A percentile compares a stretch with the other conserved stretches of the same genome.
These are phyloP conservation scores for Colistium nudipinnis DNA, from an alignment of 2,113 vertebrate genomes.

Conservation along the genomic window DNA sequence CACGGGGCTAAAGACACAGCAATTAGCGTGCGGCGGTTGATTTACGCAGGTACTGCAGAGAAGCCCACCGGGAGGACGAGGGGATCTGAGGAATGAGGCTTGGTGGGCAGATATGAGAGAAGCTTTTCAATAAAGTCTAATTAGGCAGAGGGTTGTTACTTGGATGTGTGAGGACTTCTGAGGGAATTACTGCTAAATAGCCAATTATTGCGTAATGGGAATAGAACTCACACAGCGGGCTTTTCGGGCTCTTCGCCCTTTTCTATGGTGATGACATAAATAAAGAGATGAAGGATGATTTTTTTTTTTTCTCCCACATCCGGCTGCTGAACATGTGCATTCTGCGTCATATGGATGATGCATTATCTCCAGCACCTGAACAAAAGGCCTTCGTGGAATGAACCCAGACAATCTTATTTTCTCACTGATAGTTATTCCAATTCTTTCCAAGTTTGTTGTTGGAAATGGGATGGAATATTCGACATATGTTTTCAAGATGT, in stretches of 20 bases:
- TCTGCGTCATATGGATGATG: background rate
- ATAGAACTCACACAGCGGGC: background rate
- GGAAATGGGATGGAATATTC: background rate
- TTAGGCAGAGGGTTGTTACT: slow-evolving; percentile 26
- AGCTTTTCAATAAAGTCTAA: slow-evolving; percentile 28
- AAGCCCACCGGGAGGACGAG: slow-evolving; percentile 40
- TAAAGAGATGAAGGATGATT: background rate
- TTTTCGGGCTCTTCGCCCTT: background rate
- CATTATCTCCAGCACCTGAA: background rate
- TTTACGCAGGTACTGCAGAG: slow-evolving; percentile 36
- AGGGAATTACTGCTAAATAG: slow-evolving; percentile 17
- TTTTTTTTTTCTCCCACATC: background rate
- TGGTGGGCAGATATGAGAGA: background rate
- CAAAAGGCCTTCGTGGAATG: slow-evolving; percentile 21
- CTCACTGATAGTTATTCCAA: background rate
- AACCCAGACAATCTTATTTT: background rate
- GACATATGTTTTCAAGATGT: background rate
- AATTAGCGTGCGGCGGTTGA: slow-evolving; percentile 71
- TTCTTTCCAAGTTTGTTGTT: background rate
- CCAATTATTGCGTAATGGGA: slow-evolving; percentile 26
- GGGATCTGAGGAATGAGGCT: slow-evolving; percentile 31
- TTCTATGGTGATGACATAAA: background rate
- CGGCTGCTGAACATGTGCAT: slow-evolving; percentile 29
- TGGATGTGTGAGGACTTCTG: slow-evolving; percentile 23
- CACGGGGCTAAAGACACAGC: slow-evolving; percentile 46